Percentiles rank a stretch among this genome's conserved stretches.
These are phyloP conservation scores for Rhizoglyphus robini DNA, from an alignment of 1,140 invertebrate genomes.

Conservation along the genomic window DNA sequence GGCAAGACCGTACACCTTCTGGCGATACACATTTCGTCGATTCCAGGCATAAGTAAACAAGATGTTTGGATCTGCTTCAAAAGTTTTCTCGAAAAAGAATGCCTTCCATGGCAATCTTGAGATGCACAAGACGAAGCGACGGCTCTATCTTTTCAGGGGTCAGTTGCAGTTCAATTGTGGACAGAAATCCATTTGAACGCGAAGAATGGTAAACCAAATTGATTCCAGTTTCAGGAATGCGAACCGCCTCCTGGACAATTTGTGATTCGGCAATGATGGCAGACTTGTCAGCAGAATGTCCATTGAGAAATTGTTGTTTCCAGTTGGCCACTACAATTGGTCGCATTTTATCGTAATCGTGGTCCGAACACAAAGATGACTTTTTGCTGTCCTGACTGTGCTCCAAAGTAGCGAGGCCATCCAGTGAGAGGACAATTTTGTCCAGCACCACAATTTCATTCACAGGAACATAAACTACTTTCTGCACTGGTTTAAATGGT, in stretches of 20 bases:
- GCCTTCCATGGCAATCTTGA: constrained; percentile 37
- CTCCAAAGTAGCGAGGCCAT: constrained; percentile 35
- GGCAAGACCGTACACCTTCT: constrained; percentile 63
- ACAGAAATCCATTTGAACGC: constrained; percentile 36
- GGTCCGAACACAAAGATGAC: constrained; percentile 50
- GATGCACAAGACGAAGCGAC: constrained; percentile 30
- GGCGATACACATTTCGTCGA: constrained; percentile 39
- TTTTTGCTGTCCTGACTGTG: not conserved
- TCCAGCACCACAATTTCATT: constrained; percentile 80
- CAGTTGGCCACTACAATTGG: constrained; percentile 69
- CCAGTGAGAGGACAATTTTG: constrained; percentile 59
- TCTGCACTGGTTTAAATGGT: constrained; percentile 55
- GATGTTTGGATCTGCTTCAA: constrained; percentile 40
- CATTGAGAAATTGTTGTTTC: constrained; percentile 69
- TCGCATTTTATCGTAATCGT: constrained; percentile 56
- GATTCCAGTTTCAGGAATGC: constrained; percentile 62
- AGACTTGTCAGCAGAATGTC: constrained; percentile 53
- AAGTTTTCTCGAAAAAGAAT: constrained; percentile 34
- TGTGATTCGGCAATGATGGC: constrained; percentile 75
- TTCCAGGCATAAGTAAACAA: constrained; percentile 42
- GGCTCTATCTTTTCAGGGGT: constrained; percentile 35
- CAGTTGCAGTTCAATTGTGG: constrained; percentile 38
- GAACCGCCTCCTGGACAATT: constrained; percentile 84
- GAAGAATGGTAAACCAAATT: constrained; percentile 37
- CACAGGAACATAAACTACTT: constrained; percentile 83